Evolutionary conservation across 2,888 invertebrate species (phyloP), one percentile per base, ranked within the genome.

Genomic region (Quadriops clusia): DNA sequence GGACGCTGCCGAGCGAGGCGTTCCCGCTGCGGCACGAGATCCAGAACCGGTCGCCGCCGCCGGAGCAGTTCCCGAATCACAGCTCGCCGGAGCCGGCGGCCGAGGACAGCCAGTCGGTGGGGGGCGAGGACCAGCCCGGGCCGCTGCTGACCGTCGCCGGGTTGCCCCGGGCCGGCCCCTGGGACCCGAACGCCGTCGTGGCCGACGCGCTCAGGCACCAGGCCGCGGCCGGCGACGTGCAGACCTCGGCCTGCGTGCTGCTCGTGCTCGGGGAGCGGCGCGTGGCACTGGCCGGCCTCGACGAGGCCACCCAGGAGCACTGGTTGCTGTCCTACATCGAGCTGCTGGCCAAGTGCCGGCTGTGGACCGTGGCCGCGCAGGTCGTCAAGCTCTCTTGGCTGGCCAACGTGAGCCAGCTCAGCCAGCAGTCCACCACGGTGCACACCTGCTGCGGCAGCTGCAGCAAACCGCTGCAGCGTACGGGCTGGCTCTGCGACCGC

Each of bases 361-460:
- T 89, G 25, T 89, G 80, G 76, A 78, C 82, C 46, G 72, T 78
- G 16, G 72, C 77, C 6, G 76, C 74, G 17, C 50, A 78, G 74
- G 72, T 87, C 37, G 81, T 86, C 28, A 77, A 81, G 36, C 61
- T 78, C 38, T 77, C 86, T 10, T 85, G 87, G 77, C 64, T 90
- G 37, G 76, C 79, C 33, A 72, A 74, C 17, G 78, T 93, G 30
- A 74, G 75, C 44, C 74, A 77, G 53, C 53, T 90, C 41, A 91
- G 89, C 59, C 91, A 93, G 58, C 86, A 87, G 57, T 89, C 90
- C 2, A 93, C 89, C 0, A 70, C 74, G 6, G 73, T 84, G 39
- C 72, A 77, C 41, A 72, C 74, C 17, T 77, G 76, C 55, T 87
- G 87, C 58, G 76, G 76, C 5, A 71, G 74, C 41, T 91, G 91